These are phyloP conservation scores for Tauraco hartlaubi DNA, from an alignment of 2,797 vertebrate species.

Conservation along the genomic window DNA sequence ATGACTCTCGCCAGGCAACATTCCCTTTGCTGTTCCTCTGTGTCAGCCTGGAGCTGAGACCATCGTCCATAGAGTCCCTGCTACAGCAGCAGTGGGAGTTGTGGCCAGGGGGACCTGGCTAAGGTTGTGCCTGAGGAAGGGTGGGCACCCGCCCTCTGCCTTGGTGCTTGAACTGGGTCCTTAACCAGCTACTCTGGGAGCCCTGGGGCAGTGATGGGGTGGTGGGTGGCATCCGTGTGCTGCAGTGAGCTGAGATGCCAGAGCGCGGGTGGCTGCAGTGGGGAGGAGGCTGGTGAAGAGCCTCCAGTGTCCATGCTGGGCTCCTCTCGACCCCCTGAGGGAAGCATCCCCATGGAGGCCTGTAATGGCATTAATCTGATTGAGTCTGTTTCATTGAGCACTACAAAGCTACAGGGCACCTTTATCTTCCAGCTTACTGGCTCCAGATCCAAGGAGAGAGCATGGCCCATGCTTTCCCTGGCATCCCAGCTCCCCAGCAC, in stretches of 20 bases:
- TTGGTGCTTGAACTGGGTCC: neutral
- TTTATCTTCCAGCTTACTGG: neutral
- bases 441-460: neutral
- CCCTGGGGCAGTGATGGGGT: neutral
- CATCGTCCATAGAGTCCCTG: neutral
- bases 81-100: neutral
- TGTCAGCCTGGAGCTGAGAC: neutral
- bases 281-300: neutral
- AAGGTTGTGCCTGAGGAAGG: neutral
- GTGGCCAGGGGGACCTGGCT: neutral
- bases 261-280: neutral
- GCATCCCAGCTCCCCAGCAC: neutral
- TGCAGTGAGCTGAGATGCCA: neutral
- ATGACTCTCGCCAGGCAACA: neutral
- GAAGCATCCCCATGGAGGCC: neutral
- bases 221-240: neutral
- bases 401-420: neutral
- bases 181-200: neutral
- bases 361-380: neutral
- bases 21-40: neutral
- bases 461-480: neutral
- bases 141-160: neutral
- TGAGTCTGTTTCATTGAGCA: neutral
- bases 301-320: neutral
- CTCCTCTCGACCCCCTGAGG: neutral